Percentiles rank a stretch among this genome's conserved stretches.
These are phyloP conservation scores for Plusia festucae DNA, from an alignment of 2,888 invertebrate genomes.

Conservation along the genomic window DNA sequence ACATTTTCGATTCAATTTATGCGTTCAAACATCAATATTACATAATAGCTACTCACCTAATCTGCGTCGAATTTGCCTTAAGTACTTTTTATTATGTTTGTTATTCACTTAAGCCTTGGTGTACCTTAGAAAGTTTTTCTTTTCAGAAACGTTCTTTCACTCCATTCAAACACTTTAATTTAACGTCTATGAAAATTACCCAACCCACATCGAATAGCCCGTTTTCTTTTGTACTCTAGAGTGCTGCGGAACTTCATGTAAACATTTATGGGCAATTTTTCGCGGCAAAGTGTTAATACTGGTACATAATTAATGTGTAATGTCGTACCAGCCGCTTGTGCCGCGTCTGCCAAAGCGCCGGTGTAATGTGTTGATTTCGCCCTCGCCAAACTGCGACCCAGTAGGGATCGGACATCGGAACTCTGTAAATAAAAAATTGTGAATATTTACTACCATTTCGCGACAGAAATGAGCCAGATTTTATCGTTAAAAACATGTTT, in stretches of 20 bases:
- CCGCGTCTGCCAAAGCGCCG: conserved; percentile 87
- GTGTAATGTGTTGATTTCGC: conserved; percentile 88
- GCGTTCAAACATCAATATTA: background rate
- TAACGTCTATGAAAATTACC: conserved; percentile 12
- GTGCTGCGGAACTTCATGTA: conserved; percentile 8
- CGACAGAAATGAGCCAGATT: conserved; percentile 2
- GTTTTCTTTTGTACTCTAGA: conserved; percentile 10
- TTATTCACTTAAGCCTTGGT: background rate
- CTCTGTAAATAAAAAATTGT: conserved; percentile 65
- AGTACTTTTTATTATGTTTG: conserved; percentile 1
- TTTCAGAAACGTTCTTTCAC: conserved; percentile 3
- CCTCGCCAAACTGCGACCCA: conserved; percentile 87
- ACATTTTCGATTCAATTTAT: background rate
- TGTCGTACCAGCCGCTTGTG: conserved; percentile 79
- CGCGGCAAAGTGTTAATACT: conserved; percentile 40
- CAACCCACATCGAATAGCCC: conserved; percentile 16
- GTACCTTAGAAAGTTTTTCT: background rate
- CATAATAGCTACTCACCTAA: conserved; percentile 5
- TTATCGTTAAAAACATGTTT: conserved; percentile 24
- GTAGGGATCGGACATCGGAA: conserved; percentile 85
- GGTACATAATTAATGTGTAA: conserved; percentile 45
- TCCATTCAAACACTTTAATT: background rate
- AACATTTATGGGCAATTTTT: conserved; percentile 25
- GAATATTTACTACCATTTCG: conserved; percentile 14
- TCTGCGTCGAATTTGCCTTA: background rate